phyloP scores from a whole-genome alignment of 2,797 vertebrate genomes.

The Centropyge bicolor region DNA sequence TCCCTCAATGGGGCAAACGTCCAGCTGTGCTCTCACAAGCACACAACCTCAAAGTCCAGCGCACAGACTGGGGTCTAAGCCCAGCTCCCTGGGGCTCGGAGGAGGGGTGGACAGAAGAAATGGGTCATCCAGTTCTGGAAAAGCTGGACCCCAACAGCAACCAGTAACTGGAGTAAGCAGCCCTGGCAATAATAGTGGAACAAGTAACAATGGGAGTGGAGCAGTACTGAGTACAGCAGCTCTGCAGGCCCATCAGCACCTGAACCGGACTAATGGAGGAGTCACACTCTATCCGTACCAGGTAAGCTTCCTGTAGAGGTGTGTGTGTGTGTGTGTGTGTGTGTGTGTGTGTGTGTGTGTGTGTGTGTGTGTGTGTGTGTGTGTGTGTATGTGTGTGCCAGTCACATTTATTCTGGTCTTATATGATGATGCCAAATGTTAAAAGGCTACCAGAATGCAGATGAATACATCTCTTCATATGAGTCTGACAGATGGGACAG shows the following conservation, averaged over 20 bases:
- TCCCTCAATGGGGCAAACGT: slow-evolving; percentile 57
- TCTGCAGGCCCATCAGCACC: slow-evolving; percentile 91
- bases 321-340: slow-evolving; percentile 22
- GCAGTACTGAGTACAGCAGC: slow-evolving; percentile 83
- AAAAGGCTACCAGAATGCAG: slow-evolving; percentile 4
- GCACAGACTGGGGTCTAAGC: slow-evolving; percentile 89
- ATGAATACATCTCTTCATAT: slow-evolving; percentile 16
- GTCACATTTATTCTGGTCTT: neutral
- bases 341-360: neutral
- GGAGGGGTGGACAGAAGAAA: slow-evolving; percentile 90
- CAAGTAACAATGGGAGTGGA: slow-evolving; percentile 84
- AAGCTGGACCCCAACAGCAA: slow-evolving; percentile 84
- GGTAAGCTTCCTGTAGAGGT: slow-evolving; percentile 77
- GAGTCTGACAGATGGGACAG: slow-evolving; percentile 10
- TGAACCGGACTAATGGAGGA: slow-evolving; percentile 91
- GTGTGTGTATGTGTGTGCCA: slow-evolving; percentile 9
- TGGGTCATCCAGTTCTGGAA: slow-evolving; percentile 89
- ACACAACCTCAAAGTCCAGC: slow-evolving; percentile 75
- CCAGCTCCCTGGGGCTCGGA: slow-evolving; percentile 92
- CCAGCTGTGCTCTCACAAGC: slow-evolving; percentile 52
- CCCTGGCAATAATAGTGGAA: slow-evolving; percentile 76
- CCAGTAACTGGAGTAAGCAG: slow-evolving; percentile 71
- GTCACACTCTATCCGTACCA: slow-evolving; percentile 97
- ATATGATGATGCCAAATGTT: slow-evolving; percentile 6
- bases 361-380: slow-evolving; percentile 23